Evolutionary conservation across 2,888 invertebrate genomes (phyloP), one percentile per base, ranked within the genome.

Genomic region (Aricia artaxerxes): DNA sequence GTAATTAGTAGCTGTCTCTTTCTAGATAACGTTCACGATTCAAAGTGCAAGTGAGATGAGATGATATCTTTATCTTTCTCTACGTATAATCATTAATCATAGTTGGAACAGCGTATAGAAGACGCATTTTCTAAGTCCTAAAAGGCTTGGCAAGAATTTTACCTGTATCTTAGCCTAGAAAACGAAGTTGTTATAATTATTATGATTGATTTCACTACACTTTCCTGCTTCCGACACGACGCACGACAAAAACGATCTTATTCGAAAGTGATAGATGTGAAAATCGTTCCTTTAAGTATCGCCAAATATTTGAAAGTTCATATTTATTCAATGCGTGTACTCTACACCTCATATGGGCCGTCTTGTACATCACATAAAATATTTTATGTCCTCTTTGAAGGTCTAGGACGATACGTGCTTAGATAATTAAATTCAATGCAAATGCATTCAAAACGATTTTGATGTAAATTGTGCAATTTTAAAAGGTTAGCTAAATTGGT

Each of bases 141-240:
- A n/a, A 69, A 73, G 57, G 60, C 78, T 78, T 16, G 78, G 16
- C 57, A 61, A 80, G 79, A 79, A 80, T 81, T 81, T 81, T 83
- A 82, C 83, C 82, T 82, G 83, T 80, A 79, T 78, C 80, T 78
- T 82, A 83, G 82, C 82, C 81, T 83, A 83, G 82, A 83, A 82
- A 82, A 83, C 82, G 81, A 79, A 82, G 81, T 80, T 77, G 75
- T 77, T 81, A 78, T 80, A 69, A 77, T 81, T 81, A 82, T 82
- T 80, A 80, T 82, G 79, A 82, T 81, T 80, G 81, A 82, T 82
- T 82, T 83, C 81, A 81, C 82, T 83, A 80, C 77, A 78, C 73
- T 57, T 60, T 60, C 73, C 60, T 60, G 73, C 49, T 49, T 78
- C 13, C 64, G 40, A 57, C 40, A n/a, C 64, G 40, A 57, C 40